A percentile compares a stretch with the other conserved stretches of the same genome.
Conservation (phyloP, 35 echinoderm and acorn worm species). For the Holothuria glaberrima region DNA sequence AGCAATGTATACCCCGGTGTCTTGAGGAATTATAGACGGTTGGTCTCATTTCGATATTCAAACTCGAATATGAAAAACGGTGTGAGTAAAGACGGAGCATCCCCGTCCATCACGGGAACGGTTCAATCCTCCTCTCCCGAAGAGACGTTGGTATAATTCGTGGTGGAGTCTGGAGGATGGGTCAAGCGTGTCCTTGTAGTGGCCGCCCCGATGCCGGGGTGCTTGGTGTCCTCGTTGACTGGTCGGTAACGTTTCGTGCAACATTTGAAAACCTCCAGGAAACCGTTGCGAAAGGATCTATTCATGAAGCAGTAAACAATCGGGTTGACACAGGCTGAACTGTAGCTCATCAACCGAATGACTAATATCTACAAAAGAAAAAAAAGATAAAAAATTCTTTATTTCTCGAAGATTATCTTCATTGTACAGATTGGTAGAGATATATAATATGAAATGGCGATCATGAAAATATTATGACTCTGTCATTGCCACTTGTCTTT, state of each 20-base stretch:
- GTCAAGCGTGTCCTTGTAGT: slow-evolving; percentile 58
- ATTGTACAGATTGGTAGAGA: too few species aligned
- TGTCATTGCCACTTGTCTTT: too few species aligned
- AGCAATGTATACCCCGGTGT: too few species aligned
- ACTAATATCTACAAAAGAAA: slow-evolving; percentile 46
- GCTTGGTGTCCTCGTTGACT: slow-evolving; percentile 32
- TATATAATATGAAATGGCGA: too few species aligned
- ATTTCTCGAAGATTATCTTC: background rate
- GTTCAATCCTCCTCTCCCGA: slow-evolving; percentile 55
- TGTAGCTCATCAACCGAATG: slow-evolving; percentile 77
- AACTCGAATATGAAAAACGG: too few species aligned
- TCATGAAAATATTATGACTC: too few species aligned
- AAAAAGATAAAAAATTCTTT: too few species aligned
- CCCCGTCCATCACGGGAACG: too few species aligned
- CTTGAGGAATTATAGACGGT: too few species aligned
- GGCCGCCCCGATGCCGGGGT: slow-evolving; percentile 28
- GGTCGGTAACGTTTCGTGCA: slow-evolving; percentile 46
- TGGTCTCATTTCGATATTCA: too few species aligned
- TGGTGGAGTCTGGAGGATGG: slow-evolving; percentile 55
- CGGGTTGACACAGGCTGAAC: slow-evolving; percentile 90
- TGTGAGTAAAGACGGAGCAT: too few species aligned
- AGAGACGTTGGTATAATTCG: slow-evolving; percentile 83
- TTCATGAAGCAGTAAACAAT: slow-evolving; percentile 99
- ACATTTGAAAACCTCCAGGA: slow-evolving; percentile 90
- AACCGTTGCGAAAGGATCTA: slow-evolving; percentile 95